Evolutionary conservation across 2,113 vertebrate genomes (phyloP).

Genomic region (Clarias magur): DNA sequence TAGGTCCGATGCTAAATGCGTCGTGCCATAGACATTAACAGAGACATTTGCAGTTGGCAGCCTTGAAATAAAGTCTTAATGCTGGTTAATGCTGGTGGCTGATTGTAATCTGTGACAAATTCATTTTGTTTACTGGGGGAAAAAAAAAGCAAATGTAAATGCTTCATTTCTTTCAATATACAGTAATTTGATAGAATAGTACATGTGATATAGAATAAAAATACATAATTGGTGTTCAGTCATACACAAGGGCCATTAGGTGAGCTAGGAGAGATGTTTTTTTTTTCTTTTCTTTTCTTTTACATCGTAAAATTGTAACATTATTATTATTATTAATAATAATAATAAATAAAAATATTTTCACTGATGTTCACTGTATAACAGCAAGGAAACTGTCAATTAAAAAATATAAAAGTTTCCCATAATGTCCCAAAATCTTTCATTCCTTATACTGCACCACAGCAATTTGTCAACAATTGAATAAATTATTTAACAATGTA

Average conservation of each 20-base stretch:
- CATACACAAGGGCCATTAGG: neutral
- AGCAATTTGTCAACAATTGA: neutral
- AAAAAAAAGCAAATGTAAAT: neutral
- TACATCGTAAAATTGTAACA: too few relatives aligned
- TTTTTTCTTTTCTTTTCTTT: too few relatives aligned
- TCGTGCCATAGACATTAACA: too few relatives aligned
- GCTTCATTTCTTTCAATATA: neutral
- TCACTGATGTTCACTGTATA: neutral
- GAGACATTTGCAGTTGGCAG: neutral
- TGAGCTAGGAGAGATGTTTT: too few relatives aligned
- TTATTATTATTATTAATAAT: too few relatives aligned
- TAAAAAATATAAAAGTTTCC: neutral
- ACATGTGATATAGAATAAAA: neutral
- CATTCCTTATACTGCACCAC: neutral
- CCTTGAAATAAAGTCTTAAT: neutral
- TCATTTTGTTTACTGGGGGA: too few relatives aligned
- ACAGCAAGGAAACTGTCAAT: neutral
- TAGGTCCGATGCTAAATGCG: too few relatives aligned
- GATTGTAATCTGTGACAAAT: too few relatives aligned
- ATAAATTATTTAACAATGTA: neutral
- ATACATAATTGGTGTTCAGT: neutral
- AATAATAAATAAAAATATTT: too few relatives aligned
- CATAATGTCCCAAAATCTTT: neutral
- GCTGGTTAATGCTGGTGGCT: neutral
- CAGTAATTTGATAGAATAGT: neutral